A percentile compares a stretch with the other conserved stretches of the same genome.
Evolutionary conservation across 1,140 invertebrate species (phyloP).

Genomic region (Drosophila neocordata): DNA sequence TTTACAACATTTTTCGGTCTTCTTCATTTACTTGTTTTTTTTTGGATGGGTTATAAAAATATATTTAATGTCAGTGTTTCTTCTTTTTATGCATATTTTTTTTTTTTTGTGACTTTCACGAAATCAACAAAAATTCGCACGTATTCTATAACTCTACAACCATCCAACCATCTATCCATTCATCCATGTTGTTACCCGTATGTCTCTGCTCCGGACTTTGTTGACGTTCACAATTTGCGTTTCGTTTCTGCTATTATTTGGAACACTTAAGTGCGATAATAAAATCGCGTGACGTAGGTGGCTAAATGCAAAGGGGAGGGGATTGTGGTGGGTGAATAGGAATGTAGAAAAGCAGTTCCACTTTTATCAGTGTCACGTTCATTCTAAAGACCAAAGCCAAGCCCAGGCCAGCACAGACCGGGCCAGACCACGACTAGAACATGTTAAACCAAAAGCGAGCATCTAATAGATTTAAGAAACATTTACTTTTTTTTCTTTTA

Average conservation of each 20-base stretch:
- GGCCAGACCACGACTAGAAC: conserved; percentile 26
- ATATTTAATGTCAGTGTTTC: conserved; percentile 52
- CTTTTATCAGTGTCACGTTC: conserved; percentile 19
- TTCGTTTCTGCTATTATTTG: conserved; percentile 37
- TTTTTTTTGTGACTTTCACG: conserved; percentile 59
- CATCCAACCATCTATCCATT: conserved; percentile 1
- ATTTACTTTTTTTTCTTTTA: conserved; percentile 9
- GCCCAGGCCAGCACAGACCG: neutral
- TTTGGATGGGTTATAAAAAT: conserved; percentile 42
- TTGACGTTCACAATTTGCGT: conserved; percentile 49
- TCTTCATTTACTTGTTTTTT: conserved; percentile 28
- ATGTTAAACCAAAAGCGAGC: conserved; percentile 23
- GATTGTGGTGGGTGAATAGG: too few relatives aligned
- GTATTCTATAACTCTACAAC: conserved; percentile 38
- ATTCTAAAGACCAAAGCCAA: conserved; percentile 1
- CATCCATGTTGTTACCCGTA: neutral
- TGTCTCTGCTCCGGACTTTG: conserved; percentile 8
- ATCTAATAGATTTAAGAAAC: conserved; percentile 55
- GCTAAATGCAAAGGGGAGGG: neutral
- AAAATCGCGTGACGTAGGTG: conserved; percentile 53
- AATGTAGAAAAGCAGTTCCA: conserved; percentile 2
- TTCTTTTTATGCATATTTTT: neutral
- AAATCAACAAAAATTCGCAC: conserved; percentile 64
- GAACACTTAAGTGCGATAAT: conserved; percentile 65
- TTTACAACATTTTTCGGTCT: conserved; percentile 48